These are phyloP conservation scores for Pseudocheirus occidentalis DNA, from an alignment of 2,797 vertebrate species.

Conservation along the genomic window DNA sequence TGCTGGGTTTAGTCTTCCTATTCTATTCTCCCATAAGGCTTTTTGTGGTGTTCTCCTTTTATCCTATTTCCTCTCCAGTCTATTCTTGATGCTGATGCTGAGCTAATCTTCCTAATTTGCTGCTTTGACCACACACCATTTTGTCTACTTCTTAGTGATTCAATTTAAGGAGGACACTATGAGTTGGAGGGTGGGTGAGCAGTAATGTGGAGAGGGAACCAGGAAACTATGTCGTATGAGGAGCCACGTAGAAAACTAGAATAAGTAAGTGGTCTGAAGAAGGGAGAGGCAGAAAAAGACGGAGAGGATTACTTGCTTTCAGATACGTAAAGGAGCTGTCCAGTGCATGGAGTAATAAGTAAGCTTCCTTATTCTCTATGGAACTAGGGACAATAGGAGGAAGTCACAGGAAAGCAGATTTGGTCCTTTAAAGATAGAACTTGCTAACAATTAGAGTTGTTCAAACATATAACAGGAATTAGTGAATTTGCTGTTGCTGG, in stretches of 20 bases:
- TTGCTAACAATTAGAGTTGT: background rate
- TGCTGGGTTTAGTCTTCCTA: background rate
- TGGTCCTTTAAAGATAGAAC: background rate
- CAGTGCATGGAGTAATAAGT: background rate
- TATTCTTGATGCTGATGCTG: background rate
- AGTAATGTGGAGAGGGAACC: background rate
- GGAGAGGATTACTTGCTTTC: background rate
- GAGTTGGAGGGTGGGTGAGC: background rate
- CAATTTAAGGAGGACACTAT: background rate
- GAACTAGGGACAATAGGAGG: background rate
- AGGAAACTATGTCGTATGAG: background rate
- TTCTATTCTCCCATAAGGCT: background rate
- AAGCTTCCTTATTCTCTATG: background rate
- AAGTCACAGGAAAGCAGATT: background rate
- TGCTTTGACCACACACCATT: background rate
- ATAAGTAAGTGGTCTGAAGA: background rate
- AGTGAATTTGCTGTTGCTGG: background rate
- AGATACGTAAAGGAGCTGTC: background rate
- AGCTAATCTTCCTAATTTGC: background rate
- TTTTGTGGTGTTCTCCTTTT: background rate
- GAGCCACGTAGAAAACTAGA: background rate
- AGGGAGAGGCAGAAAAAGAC: background rate
- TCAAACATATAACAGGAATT: conserved; percentile 15
- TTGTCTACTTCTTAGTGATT: background rate
- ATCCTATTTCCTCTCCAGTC: background rate